These are phyloP conservation scores for Thinocorus orbignyianus DNA, from an alignment of 2,113 vertebrate genomes.

Conservation along the genomic window DNA sequence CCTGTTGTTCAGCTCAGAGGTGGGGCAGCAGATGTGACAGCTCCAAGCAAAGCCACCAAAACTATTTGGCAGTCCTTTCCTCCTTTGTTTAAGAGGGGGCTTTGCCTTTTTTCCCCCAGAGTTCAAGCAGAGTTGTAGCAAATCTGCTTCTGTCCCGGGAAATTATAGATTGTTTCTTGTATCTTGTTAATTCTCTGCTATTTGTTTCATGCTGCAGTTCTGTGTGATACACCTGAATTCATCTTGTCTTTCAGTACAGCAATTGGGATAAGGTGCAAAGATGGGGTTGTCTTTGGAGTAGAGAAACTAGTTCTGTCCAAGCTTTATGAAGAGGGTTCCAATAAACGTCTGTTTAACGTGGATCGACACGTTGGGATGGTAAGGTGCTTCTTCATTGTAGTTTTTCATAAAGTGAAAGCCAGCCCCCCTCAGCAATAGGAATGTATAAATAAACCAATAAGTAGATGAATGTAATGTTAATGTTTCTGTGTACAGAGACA, in stretches of 20 bases:
- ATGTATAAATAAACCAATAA: not conserved
- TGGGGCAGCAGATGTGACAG: rapidly evolving
- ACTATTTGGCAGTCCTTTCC: not conserved
- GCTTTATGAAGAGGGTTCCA: slow-evolving; percentile 97
- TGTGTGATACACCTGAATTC: not conserved
- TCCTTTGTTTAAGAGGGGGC: not conserved
- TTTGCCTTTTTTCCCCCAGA: rapidly evolving
- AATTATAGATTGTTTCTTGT: rapidly evolving
- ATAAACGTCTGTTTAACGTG: slow-evolving; percentile 98
- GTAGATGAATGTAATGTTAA: not conserved
- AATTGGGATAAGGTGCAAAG: slow-evolving; percentile 95
- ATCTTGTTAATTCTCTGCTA: not conserved
- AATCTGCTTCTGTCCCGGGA: not conserved
- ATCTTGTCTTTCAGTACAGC: slow-evolving; percentile 85
- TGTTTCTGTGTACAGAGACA: not conserved
- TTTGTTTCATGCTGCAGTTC: rapidly evolving
- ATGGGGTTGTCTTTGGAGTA: slow-evolving; percentile 96
- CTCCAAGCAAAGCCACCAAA: not conserved
- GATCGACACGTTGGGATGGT: slow-evolving; percentile 98
- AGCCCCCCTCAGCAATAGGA: not conserved
- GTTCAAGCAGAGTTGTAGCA: not conserved
- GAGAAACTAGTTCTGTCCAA: slow-evolving; percentile 98
- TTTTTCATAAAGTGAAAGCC: not conserved
- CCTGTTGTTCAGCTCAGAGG: rapidly evolving
- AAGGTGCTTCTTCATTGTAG: slow-evolving; percentile 18